Conservation (phyloP, 2,113 vertebrate genomes). For the Neogobius melanostomus region DNA sequence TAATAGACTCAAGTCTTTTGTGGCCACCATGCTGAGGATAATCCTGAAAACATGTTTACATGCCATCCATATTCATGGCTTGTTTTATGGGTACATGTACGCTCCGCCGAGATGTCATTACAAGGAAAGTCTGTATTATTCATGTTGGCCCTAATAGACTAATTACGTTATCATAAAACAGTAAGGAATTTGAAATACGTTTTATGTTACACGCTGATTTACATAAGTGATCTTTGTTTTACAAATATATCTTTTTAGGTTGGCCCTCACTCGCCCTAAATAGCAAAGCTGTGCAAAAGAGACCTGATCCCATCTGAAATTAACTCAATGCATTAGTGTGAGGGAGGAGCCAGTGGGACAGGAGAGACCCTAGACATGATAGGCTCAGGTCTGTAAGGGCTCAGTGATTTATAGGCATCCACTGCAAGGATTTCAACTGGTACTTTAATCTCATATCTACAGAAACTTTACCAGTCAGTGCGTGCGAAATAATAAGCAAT, state of each 20-base stretch:
- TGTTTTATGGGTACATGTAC: constrained; percentile 64
- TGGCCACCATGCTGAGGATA: constrained; percentile 60
- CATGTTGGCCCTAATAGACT: constrained; percentile 72
- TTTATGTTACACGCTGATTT: constrained; percentile 67
- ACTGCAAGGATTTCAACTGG: constrained; percentile 17
- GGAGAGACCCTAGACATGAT: constrained; percentile 48
- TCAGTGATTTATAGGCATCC: constrained; percentile 51
- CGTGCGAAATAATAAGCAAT: not conserved
- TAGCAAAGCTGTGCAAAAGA: constrained; percentile 33
- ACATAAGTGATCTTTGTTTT: constrained; percentile 70
- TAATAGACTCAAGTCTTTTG: constrained; percentile 69
- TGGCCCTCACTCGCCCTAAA: constrained; percentile 47
- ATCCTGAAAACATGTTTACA: constrained; percentile 72
- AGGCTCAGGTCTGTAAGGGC: constrained; percentile 44
- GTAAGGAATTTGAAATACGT: constrained; percentile 33
- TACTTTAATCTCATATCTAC: not conserved
- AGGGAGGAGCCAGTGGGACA: constrained; percentile 29
- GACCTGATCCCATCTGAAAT: constrained; percentile 47
- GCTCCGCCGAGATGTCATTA: constrained; percentile 73
- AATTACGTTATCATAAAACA: constrained; percentile 69
- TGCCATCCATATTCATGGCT: constrained; percentile 68
- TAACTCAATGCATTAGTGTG: constrained; percentile 43
- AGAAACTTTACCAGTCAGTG: not conserved
- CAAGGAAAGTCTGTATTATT: constrained; percentile 63
- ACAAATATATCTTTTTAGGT: constrained; percentile 68